Conservation (phyloP, 2,888 invertebrate genomes). For the Synergus japonicus region DNA sequence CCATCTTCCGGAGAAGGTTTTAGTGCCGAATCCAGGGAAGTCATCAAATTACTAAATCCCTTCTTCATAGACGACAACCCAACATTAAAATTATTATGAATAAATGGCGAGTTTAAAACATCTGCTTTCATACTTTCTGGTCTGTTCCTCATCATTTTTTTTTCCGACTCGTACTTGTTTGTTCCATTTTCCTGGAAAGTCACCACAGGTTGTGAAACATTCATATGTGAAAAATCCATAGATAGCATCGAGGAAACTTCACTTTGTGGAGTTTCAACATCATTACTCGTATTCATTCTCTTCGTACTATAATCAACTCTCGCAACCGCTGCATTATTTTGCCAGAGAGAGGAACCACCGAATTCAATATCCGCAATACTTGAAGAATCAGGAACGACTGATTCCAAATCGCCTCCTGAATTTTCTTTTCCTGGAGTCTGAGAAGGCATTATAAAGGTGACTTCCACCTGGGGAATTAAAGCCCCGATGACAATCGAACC, state of each 20-base stretch:
- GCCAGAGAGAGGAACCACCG: conserved; percentile 64
- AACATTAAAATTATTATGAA: conserved; percentile 76
- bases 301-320: conserved; percentile 68
- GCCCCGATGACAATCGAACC: conserved; percentile 85
- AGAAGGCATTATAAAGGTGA: conserved; percentile 92
- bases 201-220: conserved; percentile 65
- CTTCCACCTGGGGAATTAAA: conserved; percentile 90
- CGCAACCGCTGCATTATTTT: conserved; percentile 59
- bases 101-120: conserved; percentile 67
- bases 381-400: conserved; percentile 90
- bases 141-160: conserved; percentile 39
- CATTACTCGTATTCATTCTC: conserved; percentile 71
- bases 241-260: conserved; percentile 75
- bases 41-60: conserved; percentile 89
- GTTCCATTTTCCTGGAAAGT: conserved; percentile 72
- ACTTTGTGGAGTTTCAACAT: conserved; percentile 73
- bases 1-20: conserved; percentile 86
- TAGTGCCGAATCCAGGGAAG: conserved; percentile 89
- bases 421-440: conserved; percentile 92
- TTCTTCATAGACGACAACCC: conserved; percentile 89
- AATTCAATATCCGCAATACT: conserved; percentile 88
- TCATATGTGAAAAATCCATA: conserved; percentile 68
- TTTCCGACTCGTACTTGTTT: conserved; percentile 54
- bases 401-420: conserved; percentile 90
- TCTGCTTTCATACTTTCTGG: conserved; percentile 45